Evolutionary conservation across 2,797 vertebrate genomes (phyloP).

Genomic region (Poeciliopsis paucimaculata): DNA sequence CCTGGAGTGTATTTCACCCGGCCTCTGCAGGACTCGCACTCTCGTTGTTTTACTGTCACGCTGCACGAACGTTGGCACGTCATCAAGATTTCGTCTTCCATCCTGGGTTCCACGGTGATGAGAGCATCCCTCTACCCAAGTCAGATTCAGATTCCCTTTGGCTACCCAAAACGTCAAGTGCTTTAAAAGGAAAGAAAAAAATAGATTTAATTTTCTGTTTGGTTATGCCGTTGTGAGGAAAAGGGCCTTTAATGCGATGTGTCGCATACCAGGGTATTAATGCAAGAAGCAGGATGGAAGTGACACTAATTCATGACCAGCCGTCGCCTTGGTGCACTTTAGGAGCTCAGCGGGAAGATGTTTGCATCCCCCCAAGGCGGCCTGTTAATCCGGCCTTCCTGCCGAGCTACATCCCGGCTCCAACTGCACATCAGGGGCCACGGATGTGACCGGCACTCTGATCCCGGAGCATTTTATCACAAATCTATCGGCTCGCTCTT

Average conservation of each 20-base stretch:
- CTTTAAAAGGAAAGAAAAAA: conserved; percentile 7
- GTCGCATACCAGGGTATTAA: conserved; percentile 23
- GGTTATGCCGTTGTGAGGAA: conserved; percentile 30
- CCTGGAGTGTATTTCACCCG: conserved; percentile 49
- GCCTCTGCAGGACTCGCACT: conserved; percentile 28
- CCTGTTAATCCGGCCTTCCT: conserved; percentile 45
- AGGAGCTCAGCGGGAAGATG: conserved; percentile 46
- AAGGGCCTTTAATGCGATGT: conserved; percentile 34
- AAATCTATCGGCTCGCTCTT: conserved; percentile 50
- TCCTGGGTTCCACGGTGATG: conserved; percentile 32
- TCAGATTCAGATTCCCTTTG: conserved; percentile 29
- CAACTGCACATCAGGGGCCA: conserved; percentile 21
- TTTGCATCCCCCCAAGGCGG: conserved; percentile 43
- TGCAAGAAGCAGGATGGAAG: conserved; percentile 55
- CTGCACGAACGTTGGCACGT: conserved; percentile 34
- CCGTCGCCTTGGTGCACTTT: conserved; percentile 55
- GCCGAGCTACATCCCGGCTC: conserved; percentile 21
- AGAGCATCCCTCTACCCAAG: conserved; percentile 32
- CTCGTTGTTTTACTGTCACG: conserved; percentile 51
- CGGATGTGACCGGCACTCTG: conserved; percentile 40
- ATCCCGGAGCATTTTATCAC: conserved; percentile 53
- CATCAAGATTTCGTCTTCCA: conserved; percentile 39
- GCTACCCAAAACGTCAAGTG: conserved; percentile 13
- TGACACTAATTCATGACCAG: conserved; percentile 74
- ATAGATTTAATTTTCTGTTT: conserved; percentile 50